Conservation (phyloP, 1,140 invertebrate species). For the Coptotermes formosanus region DNA sequence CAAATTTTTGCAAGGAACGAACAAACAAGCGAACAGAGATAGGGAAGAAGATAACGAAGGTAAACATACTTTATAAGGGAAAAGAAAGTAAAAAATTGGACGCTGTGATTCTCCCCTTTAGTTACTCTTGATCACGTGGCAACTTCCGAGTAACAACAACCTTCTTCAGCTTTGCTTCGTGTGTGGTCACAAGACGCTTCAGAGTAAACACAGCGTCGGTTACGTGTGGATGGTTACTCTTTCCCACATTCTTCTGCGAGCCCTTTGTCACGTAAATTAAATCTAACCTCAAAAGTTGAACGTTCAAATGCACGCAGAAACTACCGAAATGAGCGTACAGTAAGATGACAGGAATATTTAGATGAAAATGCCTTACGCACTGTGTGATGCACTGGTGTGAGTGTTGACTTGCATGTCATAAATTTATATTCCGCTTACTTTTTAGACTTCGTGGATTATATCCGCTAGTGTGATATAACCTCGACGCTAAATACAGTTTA, state of each 20-base stretch:
- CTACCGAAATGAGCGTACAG: background rate
- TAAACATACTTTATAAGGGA: background rate
- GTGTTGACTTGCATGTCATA: too few relatives aligned
- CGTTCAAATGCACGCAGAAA: background rate
- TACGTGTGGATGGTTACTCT: background rate
- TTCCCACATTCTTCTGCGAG: background rate
- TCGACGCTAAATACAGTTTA: too few relatives aligned
- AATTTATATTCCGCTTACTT: too few relatives aligned
- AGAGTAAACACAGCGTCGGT: background rate
- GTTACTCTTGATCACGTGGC: background rate
- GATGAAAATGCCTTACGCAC: too few relatives aligned
- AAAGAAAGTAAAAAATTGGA: background rate
- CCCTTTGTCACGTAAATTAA: background rate
- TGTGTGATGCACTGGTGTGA: too few relatives aligned
- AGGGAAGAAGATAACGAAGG: constrained; percentile 22
- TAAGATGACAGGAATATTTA: too few relatives aligned
- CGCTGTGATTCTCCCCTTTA: background rate
- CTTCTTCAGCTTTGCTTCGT: background rate
- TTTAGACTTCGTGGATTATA: too few relatives aligned
- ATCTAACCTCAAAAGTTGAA: background rate
- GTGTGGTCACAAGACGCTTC: background rate
- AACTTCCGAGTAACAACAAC: background rate
- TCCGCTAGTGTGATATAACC: too few relatives aligned
- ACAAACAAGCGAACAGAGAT: constrained; percentile 25
- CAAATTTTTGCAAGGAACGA: constrained; percentile 19